Base-by-base conservation (phyloP, 2,888 invertebrate genomes). In the Scaeva pyrastri region DNA sequence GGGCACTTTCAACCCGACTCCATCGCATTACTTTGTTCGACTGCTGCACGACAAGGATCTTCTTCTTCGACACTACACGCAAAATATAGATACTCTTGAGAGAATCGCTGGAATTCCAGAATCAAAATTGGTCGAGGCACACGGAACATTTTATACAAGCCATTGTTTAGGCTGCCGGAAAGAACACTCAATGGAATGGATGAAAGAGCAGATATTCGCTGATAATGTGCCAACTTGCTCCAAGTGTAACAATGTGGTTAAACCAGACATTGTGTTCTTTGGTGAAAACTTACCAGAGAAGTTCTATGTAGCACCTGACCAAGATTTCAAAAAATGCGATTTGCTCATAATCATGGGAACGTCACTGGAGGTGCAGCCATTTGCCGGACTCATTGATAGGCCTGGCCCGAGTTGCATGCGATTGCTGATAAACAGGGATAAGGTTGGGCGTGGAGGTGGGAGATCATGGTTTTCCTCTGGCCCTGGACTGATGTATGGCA, bases 201-300 rank as follows among this genome's bases (percentile, higher is more conserved):
- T 98, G 94, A 97, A 97, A 95, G 96, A 96, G 75, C 94, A 95
- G 90, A 96, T 97, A 81, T 94, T 96, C 88, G 93, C 94, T 1
- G 96, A 96, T 89, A 93, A 94, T 85, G 94, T 98, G 79, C 98
- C 98, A 14, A 95, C 94, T 55, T 98, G 98, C 90, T 94, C 94
- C 2, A 93, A 94, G 45, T 97, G 97, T 90, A 94, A 95, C 0
- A 96, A 96, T 0, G 93, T 98, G 6, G 97, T 99, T 0, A 98
- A 98, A 91, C 98, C 98, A 10, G 98, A 99, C 90, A 97, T 99
- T 89, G 96, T 98, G 14, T 98, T 99, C 93, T 99, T 98, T 92
- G 98, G 98, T 0, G 98, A 99, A 93, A 94, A 95, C 90, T 94
- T 99, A 16, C 98, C 99, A 0, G 93, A 94, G 0, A 94, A 95